Evolutionary conservation across 1,140 invertebrate genomes (phyloP).

Genomic region (Acromyrmex heyeri): DNA sequence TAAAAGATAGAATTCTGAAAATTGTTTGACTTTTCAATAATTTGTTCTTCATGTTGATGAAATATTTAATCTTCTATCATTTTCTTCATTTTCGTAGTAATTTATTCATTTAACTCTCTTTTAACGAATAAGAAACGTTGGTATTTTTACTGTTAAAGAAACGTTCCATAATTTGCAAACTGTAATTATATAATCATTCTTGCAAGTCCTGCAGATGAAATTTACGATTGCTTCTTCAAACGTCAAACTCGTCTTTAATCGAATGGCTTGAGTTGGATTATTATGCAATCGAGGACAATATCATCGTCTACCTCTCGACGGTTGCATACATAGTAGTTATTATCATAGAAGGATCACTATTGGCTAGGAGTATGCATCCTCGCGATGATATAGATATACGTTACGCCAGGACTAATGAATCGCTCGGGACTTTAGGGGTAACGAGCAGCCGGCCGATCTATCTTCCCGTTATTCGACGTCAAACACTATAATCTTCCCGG

Average conservation of each 20-base stretch:
- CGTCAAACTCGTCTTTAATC: slow-evolving; percentile 17
- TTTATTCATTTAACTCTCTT: too few species aligned
- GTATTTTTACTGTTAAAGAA: neutral
- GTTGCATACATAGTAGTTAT: slow-evolving; percentile 60
- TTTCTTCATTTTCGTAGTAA: too few species aligned
- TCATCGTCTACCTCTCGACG: slow-evolving; percentile 26
- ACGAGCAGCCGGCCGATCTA: slow-evolving; percentile 57
- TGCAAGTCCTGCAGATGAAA: neutral
- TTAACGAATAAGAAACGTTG: too few species aligned
- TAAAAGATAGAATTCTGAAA: too few species aligned
- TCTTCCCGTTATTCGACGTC: slow-evolving; percentile 71
- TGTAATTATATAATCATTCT: neutral
- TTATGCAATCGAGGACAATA: slow-evolving; percentile 51
- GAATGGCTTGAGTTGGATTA: slow-evolving; percentile 20
- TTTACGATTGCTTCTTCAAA: neutral
- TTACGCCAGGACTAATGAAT: slow-evolving; percentile 64
- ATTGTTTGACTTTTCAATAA: too few species aligned
- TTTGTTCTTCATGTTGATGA: too few species aligned
- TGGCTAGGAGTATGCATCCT: slow-evolving; percentile 49
- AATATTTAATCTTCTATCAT: too few species aligned
- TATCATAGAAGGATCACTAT: slow-evolving; percentile 64
- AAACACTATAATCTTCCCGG: slow-evolving; percentile 68
- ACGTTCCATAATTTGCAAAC: neutral
- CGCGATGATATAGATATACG: slow-evolving; percentile 54
- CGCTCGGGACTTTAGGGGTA: slow-evolving; percentile 65